Evolutionary conservation across 2,888 invertebrate genomes (phyloP), one percentile per base, ranked within the genome.

Genomic region (Plemyria rubiginata): DNA sequence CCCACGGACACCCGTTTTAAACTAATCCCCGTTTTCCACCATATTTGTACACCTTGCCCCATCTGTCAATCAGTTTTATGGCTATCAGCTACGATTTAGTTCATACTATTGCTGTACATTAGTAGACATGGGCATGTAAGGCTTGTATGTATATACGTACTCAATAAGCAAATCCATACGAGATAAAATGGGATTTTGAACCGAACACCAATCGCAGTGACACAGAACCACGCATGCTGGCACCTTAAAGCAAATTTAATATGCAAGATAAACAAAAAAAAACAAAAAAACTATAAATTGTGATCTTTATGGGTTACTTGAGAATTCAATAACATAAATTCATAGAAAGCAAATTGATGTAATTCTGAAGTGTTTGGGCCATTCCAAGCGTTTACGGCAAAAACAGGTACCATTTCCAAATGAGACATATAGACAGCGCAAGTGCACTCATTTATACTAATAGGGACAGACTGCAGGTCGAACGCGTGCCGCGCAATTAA

Each of bases 1-100:
- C 92, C 92, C 88, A 92, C 91, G 81, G 76, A 40, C 48, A 48
- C 48, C 60, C 81, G 78, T 64, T 67, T 64, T 67, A 71, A 75
- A 77, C 80, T 81, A 76, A 77, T 79, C 67, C 66, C 67, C 72
- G 70, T 75, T 78, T 76, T 82, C 75, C 72, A 69, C 76, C 78
- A 76, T 75, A 72, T 82, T 78, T 72, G 76, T 67, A 63, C 58
- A 73, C 70, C 9, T 70, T 62, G 69, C 62, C 55, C 62, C 55
- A 75, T 70, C 76, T 71, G 69, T 70, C 71, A 71, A 72, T 70
- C 67, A 71, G 66, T 73, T 71, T 71, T 77, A 71, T 54, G 60
- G 67, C 64, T 72, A 68, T 70, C 66, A 4, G 60, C 54, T 61
- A 41, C 43, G 60, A 61, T 61, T 61, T 43, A 62, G 49, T 58